Base-by-base conservation (phyloP, 2,113 vertebrate species). In the Oreochromis aureus region DNA sequence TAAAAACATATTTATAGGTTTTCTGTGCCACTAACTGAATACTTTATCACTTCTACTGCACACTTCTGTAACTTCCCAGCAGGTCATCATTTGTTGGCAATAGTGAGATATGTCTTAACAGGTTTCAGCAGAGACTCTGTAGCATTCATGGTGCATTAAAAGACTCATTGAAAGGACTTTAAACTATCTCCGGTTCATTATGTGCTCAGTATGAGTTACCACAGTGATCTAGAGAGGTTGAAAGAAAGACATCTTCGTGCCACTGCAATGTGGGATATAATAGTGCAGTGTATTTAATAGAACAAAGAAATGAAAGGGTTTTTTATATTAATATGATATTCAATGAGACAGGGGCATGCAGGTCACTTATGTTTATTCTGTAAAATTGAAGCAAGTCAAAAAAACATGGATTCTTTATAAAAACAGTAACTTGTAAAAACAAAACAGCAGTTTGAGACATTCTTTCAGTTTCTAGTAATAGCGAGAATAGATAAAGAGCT, bases 81-180 rank as follows among this genome's bases (percentile, higher is more conserved):
- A 22, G 61, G 61, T n/a, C 34, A 39, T 66, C 61, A 39, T 39
- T 39, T 39, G 61, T n/a, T 66, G 61, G 6, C 19, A 66, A 66
- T 22, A 66, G 19, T 66, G 34, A 66, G 61, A 66, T 66, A 66
- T 19, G 61, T 39, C 61, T 66, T 39, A 66, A 66, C 19, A 66
- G 19, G 19, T 51, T 63, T 46, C 48, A 18, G 61, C 6, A 1
- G 61, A 39, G 34, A 66, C 32, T 22, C 19, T 66, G 19, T 39
- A 39, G 34, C 19, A 66, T 39, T 66, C 34, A 66, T 66, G 7
- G 19, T 66, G 34, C 61, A 66, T 66, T 66, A 66, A 66, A 66
- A 66, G 61, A 39, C 10, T 66, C 34, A 39, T 8, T 66, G 61
- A 66, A 39, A 66, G 61, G 10, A 39, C 10, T 66, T 39, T 66